Evolutionary conservation across 2,113 vertebrate species (phyloP), one percentile per base, ranked within the genome.

Genomic region (Propithecus coquereli): DNA sequence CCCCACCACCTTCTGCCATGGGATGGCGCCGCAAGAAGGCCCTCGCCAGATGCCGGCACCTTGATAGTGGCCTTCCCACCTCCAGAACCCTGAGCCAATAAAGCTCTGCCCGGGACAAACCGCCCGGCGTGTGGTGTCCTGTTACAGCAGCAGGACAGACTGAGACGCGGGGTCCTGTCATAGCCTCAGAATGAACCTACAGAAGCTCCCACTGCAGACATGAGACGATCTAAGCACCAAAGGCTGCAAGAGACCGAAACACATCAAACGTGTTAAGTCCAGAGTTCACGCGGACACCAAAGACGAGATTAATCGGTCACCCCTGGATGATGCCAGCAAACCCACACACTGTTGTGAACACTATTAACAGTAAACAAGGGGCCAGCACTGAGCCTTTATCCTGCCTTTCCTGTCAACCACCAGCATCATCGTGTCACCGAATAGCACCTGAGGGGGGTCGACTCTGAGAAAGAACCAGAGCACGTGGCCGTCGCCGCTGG

Each of bases 401-500:
- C 50, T 37, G 57, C 40, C 80, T 79, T 34, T 63, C 45, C 47
- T 1, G 12, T 0, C 5, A 10, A 20, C 37, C 13, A 5, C 7
- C 37, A 12, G 5, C 11, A 2, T 37, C 59, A 6, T 37, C 1
- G 2, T 4, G 34, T 37, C 50, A 16, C 25, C 61, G 1, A 32
- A 23, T 5, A 5, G 6, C 1, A 84, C 61, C 7, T 3, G 16
- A 30, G 34, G 9, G 6, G 5, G 16, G 2, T 79, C 7, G 12
- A 47, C 30, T 65, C 57, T 6, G 0, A 30, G 43, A 88, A 10
- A 8, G 10, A 27, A 3, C n/a, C 11, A 3, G 30, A 37, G 16
- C 9, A 11, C 2, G 6, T 32, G 14, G 18, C 8, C 2, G 4
- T 16, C 2, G 3, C 23, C 6, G 6, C 3, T 4, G 3, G 4